Evolutionary conservation across 2,113 vertebrate genomes (phyloP).

Genomic region (Rutilus rutilus): DNA sequence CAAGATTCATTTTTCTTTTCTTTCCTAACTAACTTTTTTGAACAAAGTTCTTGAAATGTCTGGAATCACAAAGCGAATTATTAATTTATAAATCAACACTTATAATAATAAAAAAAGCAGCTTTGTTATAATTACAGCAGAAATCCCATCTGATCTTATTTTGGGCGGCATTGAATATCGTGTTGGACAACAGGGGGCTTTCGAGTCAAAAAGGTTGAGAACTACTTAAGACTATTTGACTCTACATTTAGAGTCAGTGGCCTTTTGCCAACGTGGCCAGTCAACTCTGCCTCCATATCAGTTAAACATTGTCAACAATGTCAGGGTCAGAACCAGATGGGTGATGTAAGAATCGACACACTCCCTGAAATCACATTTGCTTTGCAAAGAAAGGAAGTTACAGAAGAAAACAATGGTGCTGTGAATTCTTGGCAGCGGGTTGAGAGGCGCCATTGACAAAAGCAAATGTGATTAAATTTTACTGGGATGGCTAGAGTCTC

Average conservation of each 20-base stretch:
- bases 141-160: too few species aligned
- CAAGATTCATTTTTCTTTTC: not conserved
- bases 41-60: not conserved
- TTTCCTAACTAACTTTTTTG: too few species aligned
- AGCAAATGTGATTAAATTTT: constrained; percentile 79
- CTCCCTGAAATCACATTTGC: constrained; percentile 70
- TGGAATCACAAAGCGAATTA: not conserved
- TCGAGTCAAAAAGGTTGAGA: not conserved
- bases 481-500: constrained; percentile 69
- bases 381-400: constrained; percentile 55
- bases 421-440: constrained; percentile 72
- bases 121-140: too few species aligned
- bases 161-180: not conserved
- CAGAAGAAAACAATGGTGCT: constrained; percentile 61
- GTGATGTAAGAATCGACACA: constrained; percentile 74
- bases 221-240: not conserved
- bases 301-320: constrained; percentile 62
- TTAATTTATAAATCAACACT: not conserved
- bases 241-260: constrained; percentile 55
- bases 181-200: not conserved
- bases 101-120: too few species aligned
- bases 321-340: constrained; percentile 60
- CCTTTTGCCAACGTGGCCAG: constrained; percentile 61
- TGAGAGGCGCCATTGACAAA: constrained; percentile 73
- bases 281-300: constrained; percentile 51